Conservation (phyloP, 2,888 invertebrate genomes). For the Drosophila nigricruria region DNA sequence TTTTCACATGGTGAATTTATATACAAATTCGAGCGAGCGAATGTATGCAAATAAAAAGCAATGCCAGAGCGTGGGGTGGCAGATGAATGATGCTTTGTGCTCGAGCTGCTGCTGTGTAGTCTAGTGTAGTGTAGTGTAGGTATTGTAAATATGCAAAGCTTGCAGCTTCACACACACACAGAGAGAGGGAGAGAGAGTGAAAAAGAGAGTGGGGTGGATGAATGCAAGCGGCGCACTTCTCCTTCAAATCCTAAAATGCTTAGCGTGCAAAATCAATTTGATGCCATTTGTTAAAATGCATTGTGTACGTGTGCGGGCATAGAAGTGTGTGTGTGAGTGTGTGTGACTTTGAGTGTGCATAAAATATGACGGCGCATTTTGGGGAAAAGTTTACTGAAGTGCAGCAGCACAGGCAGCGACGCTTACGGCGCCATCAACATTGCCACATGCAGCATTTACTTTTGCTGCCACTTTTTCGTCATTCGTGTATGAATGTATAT, state of each 20-base stretch:
- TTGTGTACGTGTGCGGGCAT: slow-evolving; percentile 25
- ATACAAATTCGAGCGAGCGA: background rate
- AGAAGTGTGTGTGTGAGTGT: slow-evolving; percentile 14
- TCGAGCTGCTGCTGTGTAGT: background rate
- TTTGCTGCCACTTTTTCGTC: slow-evolving; percentile 55
- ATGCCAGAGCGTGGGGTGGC: slow-evolving; percentile 2
- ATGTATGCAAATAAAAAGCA: background rate
- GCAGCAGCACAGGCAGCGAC: slow-evolving; percentile 29
- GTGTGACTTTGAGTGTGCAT: slow-evolving; percentile 47
- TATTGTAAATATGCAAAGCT: slow-evolving; percentile 60
- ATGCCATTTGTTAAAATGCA: slow-evolving; percentile 75
- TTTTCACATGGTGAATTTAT: slow-evolving; percentile 8
- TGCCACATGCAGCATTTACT: slow-evolving; percentile 49
- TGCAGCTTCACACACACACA: slow-evolving; percentile 9
- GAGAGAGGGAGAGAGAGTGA: background rate
- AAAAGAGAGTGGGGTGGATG: background rate
- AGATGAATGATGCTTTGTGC: slow-evolving; percentile 17
- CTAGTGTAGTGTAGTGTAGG: slow-evolving; percentile 15
- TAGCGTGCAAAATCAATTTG: slow-evolving; percentile 75
- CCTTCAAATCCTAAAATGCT: slow-evolving; percentile 65
- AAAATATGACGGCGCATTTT: slow-evolving; percentile 60
- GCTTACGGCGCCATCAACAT: slow-evolving; percentile 32
- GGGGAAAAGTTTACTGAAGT: slow-evolving; percentile 48
- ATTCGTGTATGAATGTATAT: slow-evolving; percentile 15
- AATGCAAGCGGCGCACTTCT: slow-evolving; percentile 19